phyloP scores from a whole-genome alignment of 2,113 vertebrate genomes.

The Xenopus tropicalis region UCB_Xtro_10.0 CM004443.2:15266501-15267000 shows the following conservation, averaged over 20 bases:
- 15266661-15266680: constrained; percentile 6
- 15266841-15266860: neutral
- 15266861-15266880: neutral
- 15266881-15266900: neutral
- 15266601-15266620: neutral
- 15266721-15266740: neutral
- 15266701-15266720: constrained; percentile 12
- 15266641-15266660: constrained; percentile 20
- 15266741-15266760: constrained; percentile 29
- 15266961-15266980: no score
- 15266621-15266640: constrained; percentile 12
- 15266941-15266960: no score
- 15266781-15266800: constrained; percentile 6
- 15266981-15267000: no score
- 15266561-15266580: neutral
- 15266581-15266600: neutral
- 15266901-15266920: neutral
- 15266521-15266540: constrained; percentile 12
- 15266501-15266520: constrained; percentile 2
- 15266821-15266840: no score
- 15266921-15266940: neutral
- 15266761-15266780: constrained; percentile 14
- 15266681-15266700: constrained; percentile 20
- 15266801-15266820: constrained; percentile 15
- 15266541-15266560: constrained; percentile 10